Base-by-base conservation (phyloP, 2,113 vertebrate species). In the Harpagus bidentatus region DNA sequence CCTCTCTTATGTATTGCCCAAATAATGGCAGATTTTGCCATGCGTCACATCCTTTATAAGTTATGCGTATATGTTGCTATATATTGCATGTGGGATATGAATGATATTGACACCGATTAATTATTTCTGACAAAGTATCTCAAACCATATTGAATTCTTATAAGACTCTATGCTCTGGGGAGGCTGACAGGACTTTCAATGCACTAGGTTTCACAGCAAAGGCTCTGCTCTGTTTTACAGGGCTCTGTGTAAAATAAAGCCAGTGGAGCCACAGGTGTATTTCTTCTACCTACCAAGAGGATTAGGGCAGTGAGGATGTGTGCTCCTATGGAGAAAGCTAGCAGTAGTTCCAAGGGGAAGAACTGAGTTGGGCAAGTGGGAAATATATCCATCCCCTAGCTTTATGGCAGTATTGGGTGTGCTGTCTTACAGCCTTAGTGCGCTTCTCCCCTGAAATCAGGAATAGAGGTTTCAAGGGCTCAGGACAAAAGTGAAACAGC, bases 11-110 rank as follows among this genome's bases (percentile, higher is more conserved):
- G n/a, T 45, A 88, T 85, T 95, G 81, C 93, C 85, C 69, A 85
- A 97, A 91, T 88, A 96, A 97, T 79, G 82, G 69, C 90, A 94
- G 82, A 67, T 91, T 93, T 95, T 91, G 52, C 65, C 66, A 32
- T 47, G 43, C 93, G 69, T 65, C 36, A 2, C 84, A 63, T 94
- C 87, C 56, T 96, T 92, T 94, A 5, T 40, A 25, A 70, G 50
- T 42, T 19, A 32, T n/a, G 18, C 50, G 34, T 70, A 1, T 95
- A 73, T 80, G 82, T 84, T 94, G 34, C 77, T 62, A 1, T 94
- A 73, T 82, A 82, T 86, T 94, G 29, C 81, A 93, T 15, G 53
- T 90, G 55, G 56, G 23, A 88, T 88, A 88, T 87, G 42, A 93
- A 95, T 53, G 73, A 43, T 79, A 63, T 93, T 96, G 78, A 78